Conservation (phyloP, 2,113 vertebrate genomes). For the Microcebus murinus region DNA sequence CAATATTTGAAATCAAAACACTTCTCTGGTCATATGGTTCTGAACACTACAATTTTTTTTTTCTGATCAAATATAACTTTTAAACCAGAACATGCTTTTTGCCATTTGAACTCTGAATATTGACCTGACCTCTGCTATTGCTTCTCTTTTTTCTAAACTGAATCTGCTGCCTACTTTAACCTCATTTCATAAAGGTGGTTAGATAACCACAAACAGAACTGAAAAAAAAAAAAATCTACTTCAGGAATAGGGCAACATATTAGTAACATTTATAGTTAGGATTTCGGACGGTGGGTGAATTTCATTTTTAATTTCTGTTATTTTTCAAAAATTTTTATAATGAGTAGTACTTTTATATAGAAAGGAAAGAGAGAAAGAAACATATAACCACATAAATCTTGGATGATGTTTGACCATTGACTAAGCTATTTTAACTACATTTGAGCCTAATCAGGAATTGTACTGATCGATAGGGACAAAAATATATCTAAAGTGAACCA, state of each 20-base stretch:
- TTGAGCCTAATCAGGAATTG: slow-evolving; percentile 16
- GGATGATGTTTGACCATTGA: neutral
- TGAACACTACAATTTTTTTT: neutral
- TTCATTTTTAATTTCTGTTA: neutral
- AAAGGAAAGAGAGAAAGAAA: neutral
- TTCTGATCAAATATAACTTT: neutral
- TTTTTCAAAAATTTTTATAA: neutral
- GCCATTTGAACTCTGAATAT: neutral
- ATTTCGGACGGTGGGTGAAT: neutral
- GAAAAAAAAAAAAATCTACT: neutral
- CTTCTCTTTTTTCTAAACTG: neutral
- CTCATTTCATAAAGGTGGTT: slow-evolving; percentile 30
- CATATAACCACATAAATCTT: neutral
- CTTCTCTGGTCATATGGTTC: neutral
- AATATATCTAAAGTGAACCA: neutral
- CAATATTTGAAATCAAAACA: neutral
- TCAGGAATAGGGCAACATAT: neutral
- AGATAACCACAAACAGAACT: slow-evolving; percentile 6
- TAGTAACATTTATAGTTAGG: neutral
- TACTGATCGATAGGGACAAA: neutral
- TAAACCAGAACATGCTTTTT: slow-evolving; percentile 19
- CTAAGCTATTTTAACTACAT: slow-evolving; percentile 46
- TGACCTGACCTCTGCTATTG: neutral
- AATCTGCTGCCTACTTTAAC: slow-evolving; percentile 13
- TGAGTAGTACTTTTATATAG: neutral